Evolutionary conservation across 2,888 invertebrate genomes (phyloP).

Genomic region (Mesorhabditis spiculigera): DNA sequence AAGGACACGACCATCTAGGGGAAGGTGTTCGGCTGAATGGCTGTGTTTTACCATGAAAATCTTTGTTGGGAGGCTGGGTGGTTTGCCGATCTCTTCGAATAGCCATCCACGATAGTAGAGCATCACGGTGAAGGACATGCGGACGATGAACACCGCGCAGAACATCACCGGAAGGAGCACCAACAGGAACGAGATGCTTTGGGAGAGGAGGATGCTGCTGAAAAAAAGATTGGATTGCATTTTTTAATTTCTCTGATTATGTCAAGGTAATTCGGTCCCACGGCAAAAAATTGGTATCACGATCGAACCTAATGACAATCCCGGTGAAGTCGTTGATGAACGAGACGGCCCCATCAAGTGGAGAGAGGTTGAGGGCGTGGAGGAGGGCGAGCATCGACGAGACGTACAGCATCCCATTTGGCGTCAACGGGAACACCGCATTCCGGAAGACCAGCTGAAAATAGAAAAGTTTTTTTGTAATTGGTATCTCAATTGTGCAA

Average conservation of each 20-base stretch:
- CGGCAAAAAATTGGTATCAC: not conserved
- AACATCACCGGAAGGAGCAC: conserved; percentile 18
- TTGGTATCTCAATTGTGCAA: no score
- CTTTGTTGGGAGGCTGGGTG: conserved; percentile 37
- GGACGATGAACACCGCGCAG: conserved; percentile 18
- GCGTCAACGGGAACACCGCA: not conserved
- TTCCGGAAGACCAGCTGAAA: not conserved
- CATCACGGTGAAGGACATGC: conserved; percentile 22
- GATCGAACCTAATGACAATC: not conserved
- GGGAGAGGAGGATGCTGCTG: conserved; percentile 14
- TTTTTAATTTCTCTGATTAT: not conserved
- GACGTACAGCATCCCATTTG: not conserved
- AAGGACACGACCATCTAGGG: conserved; percentile 24
- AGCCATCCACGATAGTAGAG: conserved; percentile 43
- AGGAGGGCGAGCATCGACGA: not conserved
- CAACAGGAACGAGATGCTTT: conserved; percentile 11
- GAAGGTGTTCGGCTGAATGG: not conserved
- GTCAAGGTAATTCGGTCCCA: not conserved
- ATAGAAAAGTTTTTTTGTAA: not conserved
- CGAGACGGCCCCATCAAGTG: not conserved
- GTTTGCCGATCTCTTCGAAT: conserved; percentile 44
- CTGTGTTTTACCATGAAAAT: conserved; percentile 33
- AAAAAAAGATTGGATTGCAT: not conserved
- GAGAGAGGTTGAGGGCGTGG: not conserved
- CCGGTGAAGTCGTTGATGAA: conserved; percentile 4